Evolutionary conservation across 1,140 invertebrate species (phyloP).

Genomic region (Andrena cerasifolii): DNA sequence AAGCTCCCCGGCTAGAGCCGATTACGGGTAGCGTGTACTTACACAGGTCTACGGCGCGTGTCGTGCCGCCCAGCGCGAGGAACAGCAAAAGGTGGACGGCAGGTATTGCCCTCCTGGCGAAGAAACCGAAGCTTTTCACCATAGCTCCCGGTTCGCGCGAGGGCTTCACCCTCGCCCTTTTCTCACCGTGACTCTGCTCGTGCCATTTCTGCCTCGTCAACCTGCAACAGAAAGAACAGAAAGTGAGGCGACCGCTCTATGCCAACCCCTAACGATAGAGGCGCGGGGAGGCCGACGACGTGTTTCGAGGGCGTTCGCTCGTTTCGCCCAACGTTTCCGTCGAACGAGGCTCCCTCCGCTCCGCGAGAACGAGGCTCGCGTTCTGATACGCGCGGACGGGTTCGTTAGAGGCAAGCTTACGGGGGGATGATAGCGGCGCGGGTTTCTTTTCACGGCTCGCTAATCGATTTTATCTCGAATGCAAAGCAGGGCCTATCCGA

Average conservation of each 20-base stretch:
- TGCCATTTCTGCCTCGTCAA: slow-evolving; percentile 75
- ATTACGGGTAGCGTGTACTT: slow-evolving; percentile 63
- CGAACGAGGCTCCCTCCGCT: not conserved
- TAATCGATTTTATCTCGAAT: slow-evolving; percentile 19
- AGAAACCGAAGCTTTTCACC: slow-evolving; percentile 75
- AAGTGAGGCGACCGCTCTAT: slow-evolving; percentile 43
- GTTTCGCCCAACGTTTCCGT: slow-evolving; percentile 38
- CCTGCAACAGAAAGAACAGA: slow-evolving; percentile 69
- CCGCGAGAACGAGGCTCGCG: not conserved
- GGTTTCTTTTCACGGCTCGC: not conserved
- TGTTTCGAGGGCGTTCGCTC: slow-evolving; percentile 33
- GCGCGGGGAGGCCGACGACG: not conserved
- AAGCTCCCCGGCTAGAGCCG: not conserved
- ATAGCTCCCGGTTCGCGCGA: slow-evolving; percentile 75
- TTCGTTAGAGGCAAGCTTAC: slow-evolving; percentile 22
- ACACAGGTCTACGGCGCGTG: slow-evolving; percentile 78
- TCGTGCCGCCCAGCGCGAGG: slow-evolving; percentile 69
- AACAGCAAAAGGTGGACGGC: slow-evolving; percentile 72
- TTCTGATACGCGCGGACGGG: not conserved
- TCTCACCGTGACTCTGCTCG: slow-evolving; percentile 75
- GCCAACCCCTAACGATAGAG: slow-evolving; percentile 37
- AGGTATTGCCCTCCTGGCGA: slow-evolving; percentile 73
- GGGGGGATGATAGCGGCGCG: not conserved
- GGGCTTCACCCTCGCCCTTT: slow-evolving; percentile 76
- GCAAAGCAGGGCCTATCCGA: too few relatives aligned